Percentiles rank a stretch among this genome's conserved stretches.
phyloP scores from a whole-genome alignment of 2,797 vertebrate genomes.

The Emydoidea blandingii region DNA sequence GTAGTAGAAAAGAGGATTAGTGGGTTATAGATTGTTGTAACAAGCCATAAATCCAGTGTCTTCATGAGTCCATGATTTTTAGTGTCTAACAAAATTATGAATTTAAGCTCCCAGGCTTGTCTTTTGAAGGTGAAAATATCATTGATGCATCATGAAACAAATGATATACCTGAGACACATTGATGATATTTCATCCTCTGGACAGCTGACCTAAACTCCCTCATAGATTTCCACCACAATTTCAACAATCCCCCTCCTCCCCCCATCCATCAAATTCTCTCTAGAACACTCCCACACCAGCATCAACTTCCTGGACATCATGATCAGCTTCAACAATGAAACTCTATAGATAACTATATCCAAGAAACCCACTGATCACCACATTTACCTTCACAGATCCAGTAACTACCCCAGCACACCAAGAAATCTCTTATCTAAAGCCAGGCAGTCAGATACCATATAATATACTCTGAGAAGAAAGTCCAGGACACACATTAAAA shows the following conservation, averaged over 20 bases:
- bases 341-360: not conserved
- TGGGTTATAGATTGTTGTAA: not conserved
- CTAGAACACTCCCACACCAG: not conserved
- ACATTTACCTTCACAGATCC: not conserved
- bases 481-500: not conserved
- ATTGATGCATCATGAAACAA: not conserved
- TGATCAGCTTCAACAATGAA: not conserved
- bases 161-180: not conserved
- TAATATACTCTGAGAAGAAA: not conserved
- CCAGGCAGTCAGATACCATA: not conserved
- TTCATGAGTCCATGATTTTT: not conserved
- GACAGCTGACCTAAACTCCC: not conserved
- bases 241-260: not conserved
- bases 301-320: not conserved
- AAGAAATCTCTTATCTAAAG: not conserved
- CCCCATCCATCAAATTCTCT: not conserved
- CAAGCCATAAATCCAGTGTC: not conserved
- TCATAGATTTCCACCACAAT: not conserved
- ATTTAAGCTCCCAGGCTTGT: not conserved
- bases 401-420: not conserved
- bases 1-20: not conserved
- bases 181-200: not conserved
- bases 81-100: not conserved
- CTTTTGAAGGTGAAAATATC: not conserved
- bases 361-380: not conserved